Percentiles rank a stretch among this genome's conserved stretches.
Evolutionary conservation across 1,140 invertebrate genomes (phyloP).

Genomic region (Drosophila pseudoobscura): DNA sequence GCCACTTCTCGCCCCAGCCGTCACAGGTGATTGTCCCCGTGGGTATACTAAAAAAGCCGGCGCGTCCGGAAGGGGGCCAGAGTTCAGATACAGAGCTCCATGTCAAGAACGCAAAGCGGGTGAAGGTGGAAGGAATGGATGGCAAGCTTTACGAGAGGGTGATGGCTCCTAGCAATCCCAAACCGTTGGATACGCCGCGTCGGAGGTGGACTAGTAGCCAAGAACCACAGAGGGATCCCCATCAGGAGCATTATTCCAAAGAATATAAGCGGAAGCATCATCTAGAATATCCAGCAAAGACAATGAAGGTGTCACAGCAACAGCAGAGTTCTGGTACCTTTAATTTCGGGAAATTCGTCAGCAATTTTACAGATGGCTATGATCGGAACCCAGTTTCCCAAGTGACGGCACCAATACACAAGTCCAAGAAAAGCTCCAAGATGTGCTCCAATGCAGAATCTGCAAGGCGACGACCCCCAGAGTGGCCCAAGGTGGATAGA

Average conservation of each 20-base stretch:
- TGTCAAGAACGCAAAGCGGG: neutral
- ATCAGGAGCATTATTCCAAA: neutral
- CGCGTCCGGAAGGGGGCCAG: neutral
- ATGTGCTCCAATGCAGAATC: no score
- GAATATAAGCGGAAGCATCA: neutral
- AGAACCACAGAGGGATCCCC: neutral
- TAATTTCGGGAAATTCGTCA: constrained; percentile 36
- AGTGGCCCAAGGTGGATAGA: no score
- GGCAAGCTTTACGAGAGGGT: neutral
- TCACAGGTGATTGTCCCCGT: neutral
- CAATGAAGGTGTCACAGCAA: neutral
- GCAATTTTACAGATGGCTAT: constrained; percentile 4
- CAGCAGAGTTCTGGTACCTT: neutral
- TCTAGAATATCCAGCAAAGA: neutral
- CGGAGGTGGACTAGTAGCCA: neutral
- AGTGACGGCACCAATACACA: neutral
- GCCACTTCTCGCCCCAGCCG: no score
- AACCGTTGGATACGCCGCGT: neutral
- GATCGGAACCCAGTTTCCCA: neutral
- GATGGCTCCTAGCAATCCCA: constrained; percentile 1
- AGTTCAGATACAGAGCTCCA: neutral
- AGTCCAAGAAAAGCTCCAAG: neutral
- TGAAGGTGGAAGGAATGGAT: neutral
- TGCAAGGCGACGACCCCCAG: neutral
- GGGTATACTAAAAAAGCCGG: constrained; percentile 27